A percentile compares a stretch with the other conserved stretches of the same genome.
Conservation (phyloP, 1,140 invertebrate genomes). For the Lethocerus indicus region DNA sequence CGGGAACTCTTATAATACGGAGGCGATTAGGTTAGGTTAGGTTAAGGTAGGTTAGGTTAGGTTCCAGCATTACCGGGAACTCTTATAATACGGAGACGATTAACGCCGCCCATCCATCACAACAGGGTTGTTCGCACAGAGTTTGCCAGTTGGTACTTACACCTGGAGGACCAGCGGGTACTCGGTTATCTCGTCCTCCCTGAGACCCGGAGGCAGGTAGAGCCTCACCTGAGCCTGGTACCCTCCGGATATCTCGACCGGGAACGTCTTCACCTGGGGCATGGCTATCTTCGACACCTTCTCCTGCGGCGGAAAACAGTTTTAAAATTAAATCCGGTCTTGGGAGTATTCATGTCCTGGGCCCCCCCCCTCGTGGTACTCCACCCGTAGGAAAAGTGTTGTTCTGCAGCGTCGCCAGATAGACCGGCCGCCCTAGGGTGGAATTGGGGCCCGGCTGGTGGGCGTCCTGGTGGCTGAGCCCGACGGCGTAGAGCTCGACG, state of each 20-base stretch:
- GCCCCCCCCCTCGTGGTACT: no score
- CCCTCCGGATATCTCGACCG: slow-evolving; percentile 66
- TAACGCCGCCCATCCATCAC: no score
- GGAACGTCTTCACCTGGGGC: slow-evolving; percentile 67
- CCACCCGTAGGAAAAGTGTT: no score
- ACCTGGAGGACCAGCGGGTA: slow-evolving; percentile 79
- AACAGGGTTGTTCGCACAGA: no score
- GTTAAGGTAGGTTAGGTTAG: no score
- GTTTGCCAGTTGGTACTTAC: no score
- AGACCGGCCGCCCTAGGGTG: no score
- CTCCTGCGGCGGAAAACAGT: slow-evolving; percentile 32
- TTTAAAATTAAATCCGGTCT: neutral
- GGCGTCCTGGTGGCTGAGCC: neutral
- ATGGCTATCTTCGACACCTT: slow-evolving; percentile 51
- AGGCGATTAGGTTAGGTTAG: no score
- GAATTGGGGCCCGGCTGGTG: neutral
- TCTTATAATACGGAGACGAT: no score
- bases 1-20: no score
- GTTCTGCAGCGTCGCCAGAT: neutral
- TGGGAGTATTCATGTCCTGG: no score
- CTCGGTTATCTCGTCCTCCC: slow-evolving; percentile 77
- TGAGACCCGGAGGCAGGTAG: slow-evolving; percentile 55
- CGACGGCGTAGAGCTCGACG: neutral
- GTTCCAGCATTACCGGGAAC: no score
- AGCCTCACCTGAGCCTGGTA: slow-evolving; percentile 60